Percentiles rank a stretch among this genome's conserved stretches.
phyloP scores from a whole-genome alignment of 2,888 invertebrate genomes.

The Bombylius major region DNA sequence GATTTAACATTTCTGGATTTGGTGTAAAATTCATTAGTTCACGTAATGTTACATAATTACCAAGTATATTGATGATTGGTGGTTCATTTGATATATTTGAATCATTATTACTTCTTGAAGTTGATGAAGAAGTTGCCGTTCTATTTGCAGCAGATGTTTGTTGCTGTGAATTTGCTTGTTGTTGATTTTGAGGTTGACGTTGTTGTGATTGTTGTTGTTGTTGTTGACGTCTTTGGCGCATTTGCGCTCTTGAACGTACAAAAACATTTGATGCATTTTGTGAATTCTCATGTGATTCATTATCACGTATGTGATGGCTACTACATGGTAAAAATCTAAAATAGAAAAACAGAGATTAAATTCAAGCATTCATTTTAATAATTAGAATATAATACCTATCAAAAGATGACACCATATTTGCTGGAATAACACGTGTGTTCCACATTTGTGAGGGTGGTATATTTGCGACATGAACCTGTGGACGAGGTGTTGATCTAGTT shows the following conservation, averaged over 20 bases:
- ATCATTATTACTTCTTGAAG: not conserved
- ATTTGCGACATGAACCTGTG: conserved; percentile 52
- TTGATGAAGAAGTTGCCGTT: not conserved
- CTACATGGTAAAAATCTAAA: conserved; percentile 52
- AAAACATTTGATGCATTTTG: not conserved
- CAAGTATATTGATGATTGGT: conserved; percentile 14
- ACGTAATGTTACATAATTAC: conserved; percentile 13
- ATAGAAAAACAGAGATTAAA: not conserved
- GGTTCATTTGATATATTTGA: conserved; percentile 5
- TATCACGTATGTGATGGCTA: conserved; percentile 50
- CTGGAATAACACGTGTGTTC: conserved; percentile 32
- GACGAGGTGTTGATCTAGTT: conserved; percentile 54
- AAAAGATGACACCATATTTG: conserved; percentile 32
- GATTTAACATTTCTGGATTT: conserved; percentile 16
- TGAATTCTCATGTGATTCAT: conserved; percentile 15
- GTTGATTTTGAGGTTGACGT: conserved; percentile 11
- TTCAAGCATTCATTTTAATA: not conserved
- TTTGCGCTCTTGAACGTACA: conserved; percentile 1
- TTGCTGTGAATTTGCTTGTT: conserved; percentile 1
- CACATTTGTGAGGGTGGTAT: conserved; percentile 38
- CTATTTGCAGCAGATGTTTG: not conserved
- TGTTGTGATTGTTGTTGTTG: conserved; percentile 11
- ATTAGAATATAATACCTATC: conserved; percentile 19
- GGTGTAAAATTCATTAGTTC: conserved; percentile 13
- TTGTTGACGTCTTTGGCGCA: conserved; percentile 10